phyloP scores from a whole-genome alignment of 2,797 vertebrate genomes.

The Mormyrops attenuatus region DNA sequence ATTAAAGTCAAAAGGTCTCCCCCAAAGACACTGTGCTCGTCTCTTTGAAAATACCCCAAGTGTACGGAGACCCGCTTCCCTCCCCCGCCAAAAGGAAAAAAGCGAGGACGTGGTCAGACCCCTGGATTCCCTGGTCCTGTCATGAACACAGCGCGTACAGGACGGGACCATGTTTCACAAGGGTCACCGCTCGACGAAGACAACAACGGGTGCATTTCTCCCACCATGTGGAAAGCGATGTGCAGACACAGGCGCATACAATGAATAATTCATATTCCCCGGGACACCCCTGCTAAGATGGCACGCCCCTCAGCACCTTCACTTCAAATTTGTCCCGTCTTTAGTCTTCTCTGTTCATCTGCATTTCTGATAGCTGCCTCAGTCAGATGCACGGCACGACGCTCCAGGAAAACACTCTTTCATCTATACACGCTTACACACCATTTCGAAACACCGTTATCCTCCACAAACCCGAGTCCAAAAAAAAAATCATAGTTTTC shows the following conservation, averaged over 20 bases:
- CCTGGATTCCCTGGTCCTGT: slow-evolving; percentile 70
- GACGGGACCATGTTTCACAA: slow-evolving; percentile 42
- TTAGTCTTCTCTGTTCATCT: slow-evolving; percentile 93
- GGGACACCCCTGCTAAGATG: slow-evolving; percentile 77
- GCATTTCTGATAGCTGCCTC: slow-evolving; percentile 96
- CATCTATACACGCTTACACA: slow-evolving; percentile 70
- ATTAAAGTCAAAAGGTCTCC: slow-evolving; percentile 79
- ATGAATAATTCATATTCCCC: slow-evolving; percentile 88
- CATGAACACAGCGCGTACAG: slow-evolving; percentile 65
- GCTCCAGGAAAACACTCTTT: slow-evolving; percentile 75
- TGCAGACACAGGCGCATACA: slow-evolving; percentile 61
- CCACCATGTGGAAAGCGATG: slow-evolving; percentile 33
- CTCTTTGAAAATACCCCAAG: slow-evolving; percentile 78
- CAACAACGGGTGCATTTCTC: slow-evolving; percentile 46
- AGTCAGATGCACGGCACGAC: slow-evolving; percentile 72
- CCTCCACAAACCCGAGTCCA: slow-evolving; percentile 70
- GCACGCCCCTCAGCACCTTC: slow-evolving; percentile 85
- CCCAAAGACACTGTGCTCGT: slow-evolving; percentile 72
- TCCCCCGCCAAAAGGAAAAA: slow-evolving; percentile 32
- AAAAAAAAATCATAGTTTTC: slow-evolving; percentile 40
- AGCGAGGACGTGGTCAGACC: slow-evolving; percentile 69
- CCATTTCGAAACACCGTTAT: slow-evolving; percentile 81
- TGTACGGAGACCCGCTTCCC: slow-evolving; percentile 55
- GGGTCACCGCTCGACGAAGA: slow-evolving; percentile 45
- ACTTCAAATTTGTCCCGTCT: slow-evolving; percentile 97